These are phyloP conservation scores for Carassius gibelio DNA, from an alignment of 2,113 vertebrate species.

Conservation along the genomic window DNA sequence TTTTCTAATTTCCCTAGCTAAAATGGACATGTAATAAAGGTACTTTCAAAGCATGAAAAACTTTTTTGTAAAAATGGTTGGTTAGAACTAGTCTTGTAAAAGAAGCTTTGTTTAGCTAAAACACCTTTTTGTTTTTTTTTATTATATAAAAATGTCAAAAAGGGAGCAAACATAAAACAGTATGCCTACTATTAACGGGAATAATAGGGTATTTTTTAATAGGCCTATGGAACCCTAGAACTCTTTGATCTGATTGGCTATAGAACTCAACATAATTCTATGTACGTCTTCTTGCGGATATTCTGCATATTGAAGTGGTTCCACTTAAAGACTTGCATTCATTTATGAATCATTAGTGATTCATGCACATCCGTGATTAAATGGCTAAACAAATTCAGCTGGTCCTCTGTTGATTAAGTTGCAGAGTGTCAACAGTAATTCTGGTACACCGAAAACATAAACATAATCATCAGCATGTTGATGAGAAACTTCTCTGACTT, in stretches of 20 bases:
- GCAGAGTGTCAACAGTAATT: conserved; percentile 46
- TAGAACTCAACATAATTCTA: neutral
- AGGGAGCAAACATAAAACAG: neutral
- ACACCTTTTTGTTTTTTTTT: too few relatives aligned
- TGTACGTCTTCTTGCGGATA: neutral
- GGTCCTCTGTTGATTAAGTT: conserved; percentile 56
- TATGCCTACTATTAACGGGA: neutral
- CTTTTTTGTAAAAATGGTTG: neutral
- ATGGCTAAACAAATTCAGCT: conserved; percentile 42
- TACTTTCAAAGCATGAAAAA: neutral
- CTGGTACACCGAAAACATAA: conserved; percentile 46
- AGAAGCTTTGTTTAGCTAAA: neutral
- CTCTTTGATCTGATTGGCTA: neutral
- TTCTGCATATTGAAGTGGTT: conserved; percentile 5
- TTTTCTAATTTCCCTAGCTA: neutral
- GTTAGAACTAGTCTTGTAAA: too few relatives aligned
- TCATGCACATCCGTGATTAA: conserved; percentile 55
- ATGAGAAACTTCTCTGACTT: conserved; percentile 35
- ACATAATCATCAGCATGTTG: conserved; percentile 55
- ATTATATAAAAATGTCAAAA: too few relatives aligned
- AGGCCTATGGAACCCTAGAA: neutral
- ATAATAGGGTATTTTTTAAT: neutral
- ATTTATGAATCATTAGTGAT: conserved; percentile 57
- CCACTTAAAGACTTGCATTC: neutral
- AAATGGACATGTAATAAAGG: neutral